These are phyloP conservation scores for Eleginops maclovinus DNA, from an alignment of 2,113 vertebrate species.

Conservation along the genomic window DNA sequence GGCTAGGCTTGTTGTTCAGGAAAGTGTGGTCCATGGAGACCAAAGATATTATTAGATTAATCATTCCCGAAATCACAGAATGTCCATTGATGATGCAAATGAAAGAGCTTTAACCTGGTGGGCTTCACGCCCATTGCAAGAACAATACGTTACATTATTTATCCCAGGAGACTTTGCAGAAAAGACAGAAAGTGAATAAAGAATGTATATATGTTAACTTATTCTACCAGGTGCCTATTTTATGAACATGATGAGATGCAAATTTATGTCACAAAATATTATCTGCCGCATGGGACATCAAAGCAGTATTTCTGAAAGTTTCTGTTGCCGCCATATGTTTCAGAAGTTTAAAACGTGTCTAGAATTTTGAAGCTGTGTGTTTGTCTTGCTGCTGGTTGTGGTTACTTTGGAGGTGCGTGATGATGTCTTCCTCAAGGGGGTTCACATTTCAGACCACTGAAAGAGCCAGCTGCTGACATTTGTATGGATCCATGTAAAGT, in stretches of 20 bases:
- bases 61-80: background rate
- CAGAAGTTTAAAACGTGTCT: slow-evolving; percentile 4
- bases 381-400: slow-evolving; percentile 6
- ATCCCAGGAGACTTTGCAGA: slow-evolving; percentile 21
- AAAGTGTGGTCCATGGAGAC: slow-evolving; percentile 7
- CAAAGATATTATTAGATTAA: slow-evolving; percentile 29
- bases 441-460: slow-evolving; percentile 51
- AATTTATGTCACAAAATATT: slow-evolving; percentile 59
- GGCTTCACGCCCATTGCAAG: slow-evolving; percentile 3
- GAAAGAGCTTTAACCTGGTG: slow-evolving; percentile 5
- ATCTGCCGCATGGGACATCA: slow-evolving; percentile 40
- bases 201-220: background rate
- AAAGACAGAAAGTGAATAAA: background rate
- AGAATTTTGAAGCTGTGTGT: slow-evolving; percentile 7
- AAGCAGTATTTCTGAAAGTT: slow-evolving; percentile 18
- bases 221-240: slow-evolving; percentile 51
- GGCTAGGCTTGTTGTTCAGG: slow-evolving; percentile 31
- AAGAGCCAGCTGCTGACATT: slow-evolving; percentile 45
- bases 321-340: slow-evolving; percentile 43
- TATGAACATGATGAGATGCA: slow-evolving; percentile 57
- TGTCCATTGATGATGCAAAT: slow-evolving; percentile 20
- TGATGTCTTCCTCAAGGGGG: slow-evolving; percentile 39
- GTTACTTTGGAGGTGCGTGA: slow-evolving; percentile 42
- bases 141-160: background rate
- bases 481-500: slow-evolving; percentile 57